Evolutionary conservation across 2,113 vertebrate genomes (phyloP).

Genomic region (Antennarius striatus): DNA sequence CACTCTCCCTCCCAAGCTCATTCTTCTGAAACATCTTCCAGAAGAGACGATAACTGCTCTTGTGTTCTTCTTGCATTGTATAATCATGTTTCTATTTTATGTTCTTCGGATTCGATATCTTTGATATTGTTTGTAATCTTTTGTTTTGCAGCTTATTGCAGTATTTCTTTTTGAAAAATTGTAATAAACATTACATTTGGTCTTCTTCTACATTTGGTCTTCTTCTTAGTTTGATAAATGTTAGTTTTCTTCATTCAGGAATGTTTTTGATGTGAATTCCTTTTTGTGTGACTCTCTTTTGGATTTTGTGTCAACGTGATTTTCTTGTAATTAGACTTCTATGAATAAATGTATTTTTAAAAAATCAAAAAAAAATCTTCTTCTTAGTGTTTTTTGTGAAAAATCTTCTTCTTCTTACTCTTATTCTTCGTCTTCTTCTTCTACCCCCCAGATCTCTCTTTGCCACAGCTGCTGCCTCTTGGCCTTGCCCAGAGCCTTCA

Average conservation of each 20-base stretch:
- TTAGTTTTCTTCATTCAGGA: no score
- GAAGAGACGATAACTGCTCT: slow-evolving; percentile 87
- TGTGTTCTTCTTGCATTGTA: slow-evolving; percentile 56
- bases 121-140: slow-evolving; percentile 32
- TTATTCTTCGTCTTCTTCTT: not conserved
- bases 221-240: no score
- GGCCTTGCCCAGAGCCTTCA: slow-evolving; percentile 72
- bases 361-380: no score
- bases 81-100: slow-evolving; percentile 41
- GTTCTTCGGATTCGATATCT: slow-evolving; percentile 30
- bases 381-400: no score
- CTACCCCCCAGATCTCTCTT: slow-evolving; percentile 71
- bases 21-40: slow-evolving; percentile 94
- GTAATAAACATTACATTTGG: slow-evolving; percentile 62
- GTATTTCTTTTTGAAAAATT: slow-evolving; percentile 48
- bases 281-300: no score
- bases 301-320: no score
- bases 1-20: slow-evolving; percentile 32
- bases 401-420: no score
- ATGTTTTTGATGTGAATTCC: no score
- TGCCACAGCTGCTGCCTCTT: slow-evolving; percentile 80
- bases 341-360: no score
- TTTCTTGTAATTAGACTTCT: no score
- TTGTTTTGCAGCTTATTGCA: slow-evolving; percentile 31
- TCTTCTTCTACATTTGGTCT: slow-evolving; percentile 34